These are phyloP conservation scores for Perca fluviatilis DNA, from an alignment of 2,113 vertebrate species.

Conservation along the genomic window DNA sequence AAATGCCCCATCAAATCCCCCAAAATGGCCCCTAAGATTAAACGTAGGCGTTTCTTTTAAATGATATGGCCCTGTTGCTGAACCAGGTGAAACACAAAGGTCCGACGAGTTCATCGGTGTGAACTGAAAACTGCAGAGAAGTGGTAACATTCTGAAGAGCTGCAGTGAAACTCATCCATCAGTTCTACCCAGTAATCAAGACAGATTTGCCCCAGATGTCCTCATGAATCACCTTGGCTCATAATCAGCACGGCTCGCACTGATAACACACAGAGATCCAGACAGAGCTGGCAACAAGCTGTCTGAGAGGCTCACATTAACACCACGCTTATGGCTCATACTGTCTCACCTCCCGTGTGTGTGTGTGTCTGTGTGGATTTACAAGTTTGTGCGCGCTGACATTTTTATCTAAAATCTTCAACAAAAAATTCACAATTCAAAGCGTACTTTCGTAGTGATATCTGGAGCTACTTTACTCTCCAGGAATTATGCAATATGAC, in stretches of 20 bases:
- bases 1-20: constrained; percentile 35
- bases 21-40: constrained; percentile 20
- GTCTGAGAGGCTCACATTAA: constrained; percentile 59
- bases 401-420: neutral
- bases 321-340: constrained; percentile 45
- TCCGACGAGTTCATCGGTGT: constrained; percentile 42
- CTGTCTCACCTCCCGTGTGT: constrained; percentile 14
- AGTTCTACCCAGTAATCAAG: constrained; percentile 16
- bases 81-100: constrained; percentile 30
- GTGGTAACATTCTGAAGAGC: constrained; percentile 14
- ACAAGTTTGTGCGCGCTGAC: neutral
- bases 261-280: constrained; percentile 60
- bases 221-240: constrained; percentile 66
- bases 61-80: constrained; percentile 11
- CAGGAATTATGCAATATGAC: neutral
- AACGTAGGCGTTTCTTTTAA: constrained; percentile 1
- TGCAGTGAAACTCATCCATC: constrained; percentile 20
- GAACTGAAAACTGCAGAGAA: constrained; percentile 23
- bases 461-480: neutral
- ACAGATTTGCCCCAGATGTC: constrained; percentile 65
- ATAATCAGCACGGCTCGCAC: constrained; percentile 39
- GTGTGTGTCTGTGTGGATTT: constrained; percentile 11
- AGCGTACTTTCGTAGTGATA: neutral
- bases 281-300: constrained; percentile 43
- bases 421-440: neutral